Base-by-base conservation (phyloP, 1,140 invertebrate genomes). In the Heliothis subflexa region DNA sequence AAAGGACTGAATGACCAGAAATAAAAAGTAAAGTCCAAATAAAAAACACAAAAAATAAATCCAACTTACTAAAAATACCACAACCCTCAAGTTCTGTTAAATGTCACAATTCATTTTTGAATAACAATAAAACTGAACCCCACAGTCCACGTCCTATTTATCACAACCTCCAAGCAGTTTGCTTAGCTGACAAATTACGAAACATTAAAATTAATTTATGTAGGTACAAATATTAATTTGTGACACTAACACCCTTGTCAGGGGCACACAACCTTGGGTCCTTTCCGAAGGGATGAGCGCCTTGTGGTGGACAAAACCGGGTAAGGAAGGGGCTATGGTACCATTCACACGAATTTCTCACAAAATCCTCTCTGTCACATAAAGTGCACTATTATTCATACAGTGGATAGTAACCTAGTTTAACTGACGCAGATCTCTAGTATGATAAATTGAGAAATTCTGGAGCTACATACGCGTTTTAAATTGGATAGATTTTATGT, bases 321-420 rank as follows among this genome's bases (percentile, higher is more conserved):
- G 81, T 80, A 85, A 81, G 79, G 81, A 82, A 74, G 78, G 33
- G 66, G 68, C 78, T 71, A 87, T 83, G 85, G 83, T 86, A 80
- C 84, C 82, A 89, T 89, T 91, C 87, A 89, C 84, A 83, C 81
- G 83, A 85, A 87, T 86, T 81, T 85, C 85, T 83, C 82, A 76
- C 68, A 70, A 85, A 88, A 88, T 87, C 84, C 88, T 73, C 74
- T 78, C 85, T 88, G 86, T 91, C 88, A 88, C 79, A 88, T 87
- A 88, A 87, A 90, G 85, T 88, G 83, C 86, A 88, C 90, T 88
- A 91, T 91, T 90, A 91, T 88, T 91, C 90, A 90, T 81, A 82
- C 71, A 82, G 78, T 81, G 80, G 78, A 68, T 80, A 85, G 77
- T 79, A 86, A 81, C 83, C 85, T 78, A 85, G 85, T 87, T 83